Base-by-base conservation (phyloP, 2,888 invertebrate species). In the Helicoverpa assulta region DNA sequence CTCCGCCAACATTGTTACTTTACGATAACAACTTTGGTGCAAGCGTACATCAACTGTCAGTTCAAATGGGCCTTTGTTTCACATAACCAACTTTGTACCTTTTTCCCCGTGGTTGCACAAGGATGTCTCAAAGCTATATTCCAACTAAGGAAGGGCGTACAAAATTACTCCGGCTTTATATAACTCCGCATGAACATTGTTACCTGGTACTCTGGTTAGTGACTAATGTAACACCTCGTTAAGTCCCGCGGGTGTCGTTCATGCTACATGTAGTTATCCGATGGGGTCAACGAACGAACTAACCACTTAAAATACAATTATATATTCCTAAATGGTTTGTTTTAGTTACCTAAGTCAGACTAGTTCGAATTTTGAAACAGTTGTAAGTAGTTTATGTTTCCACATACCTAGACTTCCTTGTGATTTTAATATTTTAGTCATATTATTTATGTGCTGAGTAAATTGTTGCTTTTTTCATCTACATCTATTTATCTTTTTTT, bases 81-180 rank as follows among this genome's bases (percentile, higher is more conserved):
- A 12, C 18, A 54, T 50, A 61, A 53, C 26, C 16, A 54, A 62
- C 73, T 55, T 55, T 70, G 73, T 63, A 50, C 12, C 47, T 55
- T 73, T 16, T 70, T 70, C 19, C 40, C 29, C n/a, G 33, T 12
- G 6, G 18, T 5, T 43, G 6, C 12, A 8, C 18, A 21, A 55
- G 16, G n/a, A 61, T 4, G n/a, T 50, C 18, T 59, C 53, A n/a
- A 18, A 26, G 0, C 29, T 43, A 19, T 5, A 5, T 43, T 10
- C 19, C 21, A 19, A 47, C 53, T 33, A 54, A 54, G 67, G 52
- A 68, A 43, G 18, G 1, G 21, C 43, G 43, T 67, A 68, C 54
- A 54, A 37, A 54, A 16, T 14, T 47, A 37, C 43, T 5, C 18
- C 19, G n/a, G n/a, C 29, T 40, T 57, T 57, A 40, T 52, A 40